Evolutionary conservation across 2,888 invertebrate genomes (phyloP).

Genomic region (Spatulosminthurus flaviceps): DNA sequence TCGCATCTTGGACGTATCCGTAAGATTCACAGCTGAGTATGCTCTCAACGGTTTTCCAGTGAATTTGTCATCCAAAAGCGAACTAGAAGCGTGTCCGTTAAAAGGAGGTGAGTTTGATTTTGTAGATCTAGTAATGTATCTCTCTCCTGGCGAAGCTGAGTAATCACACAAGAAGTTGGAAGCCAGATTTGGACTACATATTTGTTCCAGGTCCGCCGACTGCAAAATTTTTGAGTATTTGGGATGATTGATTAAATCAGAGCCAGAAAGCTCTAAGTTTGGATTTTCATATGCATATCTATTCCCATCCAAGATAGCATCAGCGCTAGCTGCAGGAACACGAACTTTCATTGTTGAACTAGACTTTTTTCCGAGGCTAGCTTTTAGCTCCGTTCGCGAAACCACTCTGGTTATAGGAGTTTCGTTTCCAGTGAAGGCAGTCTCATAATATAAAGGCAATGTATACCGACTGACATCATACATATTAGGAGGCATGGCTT

Average conservation of each 20-base stretch:
- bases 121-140: neutral
- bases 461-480: slow-evolving; percentile 52
- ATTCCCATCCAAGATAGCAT: slow-evolving; percentile 42
- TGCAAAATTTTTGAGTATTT: slow-evolving; percentile 53
- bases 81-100: neutral
- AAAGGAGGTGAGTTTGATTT: neutral
- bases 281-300: slow-evolving; percentile 61
- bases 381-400: slow-evolving; percentile 59
- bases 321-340: slow-evolving; percentile 35
- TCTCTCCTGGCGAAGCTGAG: neutral
- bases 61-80: slow-evolving; percentile 36
- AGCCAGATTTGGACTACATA: slow-evolving; percentile 25
- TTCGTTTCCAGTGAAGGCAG: slow-evolving; percentile 57
- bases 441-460: slow-evolving; percentile 57
- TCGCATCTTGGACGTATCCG: slow-evolving; percentile 49
- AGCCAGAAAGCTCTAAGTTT: slow-evolving; percentile 55
- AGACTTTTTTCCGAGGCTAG: slow-evolving; percentile 51
- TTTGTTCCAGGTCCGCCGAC: slow-evolving; percentile 16
- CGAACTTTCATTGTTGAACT: slow-evolving; percentile 26
- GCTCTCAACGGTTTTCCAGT: slow-evolving; percentile 31
- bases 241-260: slow-evolving; percentile 61
- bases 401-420: slow-evolving; percentile 61
- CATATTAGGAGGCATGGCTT: slow-evolving; percentile 53
- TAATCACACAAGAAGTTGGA: slow-evolving; percentile 39
- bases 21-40: slow-evolving; percentile 56